phyloP scores from a whole-genome alignment of 2,113 vertebrate genomes.

The Colistium nudipinnis region DNA sequence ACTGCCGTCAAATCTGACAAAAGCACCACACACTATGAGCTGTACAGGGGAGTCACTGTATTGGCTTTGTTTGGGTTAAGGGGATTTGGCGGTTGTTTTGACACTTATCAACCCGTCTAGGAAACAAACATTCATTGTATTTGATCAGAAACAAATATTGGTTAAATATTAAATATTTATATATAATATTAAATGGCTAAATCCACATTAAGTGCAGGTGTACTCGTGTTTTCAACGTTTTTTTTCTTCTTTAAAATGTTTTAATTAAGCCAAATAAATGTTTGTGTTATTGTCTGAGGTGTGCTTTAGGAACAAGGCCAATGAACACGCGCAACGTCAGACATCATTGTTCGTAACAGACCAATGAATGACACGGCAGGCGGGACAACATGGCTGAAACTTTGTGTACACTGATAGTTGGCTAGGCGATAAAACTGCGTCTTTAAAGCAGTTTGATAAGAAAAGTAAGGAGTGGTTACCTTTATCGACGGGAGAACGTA shows the following conservation, averaged over 20 bases:
- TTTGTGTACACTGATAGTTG: background rate
- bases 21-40: background rate
- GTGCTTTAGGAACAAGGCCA: constrained; percentile 28
- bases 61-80: background rate
- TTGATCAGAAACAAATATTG: rapidly evolving
- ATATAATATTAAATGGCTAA: no score
- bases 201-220: no score
- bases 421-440: background rate
- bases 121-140: background rate
- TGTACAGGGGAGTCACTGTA: background rate
- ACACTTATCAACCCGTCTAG: background rate
- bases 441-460: background rate
- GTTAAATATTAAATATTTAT: background rate
- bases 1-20: no score
- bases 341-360: background rate
- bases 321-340: constrained; percentile 29
- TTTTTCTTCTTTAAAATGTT: background rate
- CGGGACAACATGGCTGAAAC: constrained; percentile 46
- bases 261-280: background rate
- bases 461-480: background rate
- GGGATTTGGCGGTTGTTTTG: background rate
- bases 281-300: background rate
- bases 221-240: no score
- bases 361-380: constrained; percentile 58
- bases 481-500: background rate